Evolutionary conservation across 2,888 invertebrate species (phyloP).

Genomic region (Andrena fulva): DNA sequence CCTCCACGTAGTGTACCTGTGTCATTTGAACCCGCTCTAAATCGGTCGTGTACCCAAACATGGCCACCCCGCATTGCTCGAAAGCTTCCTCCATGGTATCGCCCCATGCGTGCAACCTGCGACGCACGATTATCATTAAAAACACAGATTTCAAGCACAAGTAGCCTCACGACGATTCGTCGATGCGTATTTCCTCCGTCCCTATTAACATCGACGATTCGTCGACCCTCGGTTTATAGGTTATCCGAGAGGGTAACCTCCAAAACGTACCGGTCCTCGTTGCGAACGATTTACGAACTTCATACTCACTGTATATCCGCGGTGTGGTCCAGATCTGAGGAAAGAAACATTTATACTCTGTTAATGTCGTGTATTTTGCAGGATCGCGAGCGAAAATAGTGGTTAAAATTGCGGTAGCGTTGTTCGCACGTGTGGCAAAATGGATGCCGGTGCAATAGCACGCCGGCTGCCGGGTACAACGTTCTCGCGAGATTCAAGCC

Average conservation of each 20-base stretch:
- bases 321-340: conserved; percentile 97
- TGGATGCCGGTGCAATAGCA: conserved; percentile 49
- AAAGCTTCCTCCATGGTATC: conserved; percentile 94
- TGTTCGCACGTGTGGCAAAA: conserved; percentile 42
- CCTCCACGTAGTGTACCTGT: conserved; percentile 93
- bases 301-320: conserved; percentile 98
- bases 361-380: neutral
- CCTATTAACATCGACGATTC: neutral
- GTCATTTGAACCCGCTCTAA: conserved; percentile 92
- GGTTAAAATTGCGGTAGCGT: neutral
- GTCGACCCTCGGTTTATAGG: conserved; percentile 46
- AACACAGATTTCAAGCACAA: neutral
- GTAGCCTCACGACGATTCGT: neutral
- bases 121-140: conserved; percentile 9
- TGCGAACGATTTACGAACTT: neutral
- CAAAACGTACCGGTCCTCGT: conserved; percentile 2
- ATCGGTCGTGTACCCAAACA: conserved; percentile 99
- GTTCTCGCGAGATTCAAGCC: neutral
- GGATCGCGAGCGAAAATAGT: neutral
- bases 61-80: conserved; percentile 97
- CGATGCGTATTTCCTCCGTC: neutral
- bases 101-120: conserved; percentile 97
- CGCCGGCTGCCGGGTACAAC: conserved; percentile 34
- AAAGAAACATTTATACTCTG: conserved; percentile 4
- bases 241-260: conserved; percentile 63